Evolutionary conservation across 2,797 vertebrate genomes (phyloP), one percentile per base, ranked within the genome.

Genomic region (Platyrinchus mystaceus): DNA sequence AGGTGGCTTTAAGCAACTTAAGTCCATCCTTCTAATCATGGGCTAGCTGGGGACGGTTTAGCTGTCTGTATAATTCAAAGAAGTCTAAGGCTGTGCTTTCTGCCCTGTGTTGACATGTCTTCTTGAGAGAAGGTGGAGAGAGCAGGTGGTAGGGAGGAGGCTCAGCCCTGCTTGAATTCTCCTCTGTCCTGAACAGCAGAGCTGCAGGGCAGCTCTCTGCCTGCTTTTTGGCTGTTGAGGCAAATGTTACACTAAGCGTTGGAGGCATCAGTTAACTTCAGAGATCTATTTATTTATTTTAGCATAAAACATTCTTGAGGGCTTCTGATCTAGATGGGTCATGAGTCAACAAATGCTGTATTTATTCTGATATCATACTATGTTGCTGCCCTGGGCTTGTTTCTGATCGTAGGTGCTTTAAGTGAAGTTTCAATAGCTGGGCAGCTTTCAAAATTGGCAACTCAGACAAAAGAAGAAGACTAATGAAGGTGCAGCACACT

Each of bases 251-350:
- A 36, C 7, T 4, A 75, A 94, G 14, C 28, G 26, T 89, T 74
- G 62, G 41, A 87, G n/a, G 73, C 85, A 88, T 84, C 80, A 50
- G 55, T 82, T 79, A 75, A 90, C 58, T 94, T 93, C 77, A 94
- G 86, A 81, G 55, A 84, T 89, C 66, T 94, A 71, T 84, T 95
- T 95, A 84, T 95, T 94, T 95, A 76, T 93, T 92, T 92, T 80
- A 87, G 44, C 88, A 77, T 90, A 71, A 95, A 93, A 73, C 36
- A 66, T 60, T 84, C 47, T 86, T 60, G 52, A 92, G 44, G 39
- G 55, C 53, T 92, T 89, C 84, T 87, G 59, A 89, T 95, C 73
- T 66, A 76, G 76, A 73, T 91, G 47, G 59, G 59, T 84, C 34
- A 55, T 79, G 86, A 94, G 63, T 94, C 84, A 93, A 88, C 58